These are phyloP conservation scores for Drosophila ironensis DNA, from an alignment of 1,140 invertebrate genomes.

Conservation along the genomic window DNA sequence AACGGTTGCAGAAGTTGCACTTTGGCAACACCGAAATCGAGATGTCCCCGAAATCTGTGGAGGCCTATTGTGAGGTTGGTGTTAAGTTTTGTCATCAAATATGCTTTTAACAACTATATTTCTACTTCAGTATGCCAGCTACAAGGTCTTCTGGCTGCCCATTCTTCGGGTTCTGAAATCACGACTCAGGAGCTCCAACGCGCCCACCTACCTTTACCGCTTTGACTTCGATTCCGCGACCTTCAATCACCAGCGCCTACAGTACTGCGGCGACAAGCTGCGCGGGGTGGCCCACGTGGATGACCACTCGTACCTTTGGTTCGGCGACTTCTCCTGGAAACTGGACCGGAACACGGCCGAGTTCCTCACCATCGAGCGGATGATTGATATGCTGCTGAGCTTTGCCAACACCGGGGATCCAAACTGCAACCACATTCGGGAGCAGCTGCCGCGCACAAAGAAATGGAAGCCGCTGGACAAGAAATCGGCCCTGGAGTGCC, in stretches of 20 bases:
- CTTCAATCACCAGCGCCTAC: conserved; percentile 69
- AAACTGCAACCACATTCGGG: conserved; percentile 45
- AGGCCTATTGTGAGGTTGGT: conserved; percentile 63
- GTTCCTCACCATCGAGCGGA: conserved; percentile 81
- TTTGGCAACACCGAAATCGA: conserved; percentile 44
- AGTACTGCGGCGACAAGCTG: conserved; percentile 64
- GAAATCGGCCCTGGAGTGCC: conserved; percentile 59
- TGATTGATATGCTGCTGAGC: conserved; percentile 82
- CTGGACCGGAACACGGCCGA: conserved; percentile 69
- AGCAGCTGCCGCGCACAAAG: conserved; percentile 30
- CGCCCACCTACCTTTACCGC: conserved; percentile 82
- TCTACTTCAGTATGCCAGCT: conserved; percentile 65
- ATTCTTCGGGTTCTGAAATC: conserved; percentile 64
- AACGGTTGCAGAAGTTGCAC: conserved; percentile 46
- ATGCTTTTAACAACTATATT: background rate
- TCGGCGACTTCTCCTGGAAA: conserved; percentile 81
- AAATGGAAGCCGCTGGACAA: conserved; percentile 50
- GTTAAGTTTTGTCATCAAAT: background rate
- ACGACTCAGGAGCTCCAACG: conserved; percentile 28
- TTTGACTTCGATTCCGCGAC: conserved; percentile 80
- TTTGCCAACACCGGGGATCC: conserved; percentile 81
- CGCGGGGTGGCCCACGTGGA: conserved; percentile 85
- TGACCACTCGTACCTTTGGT: conserved; percentile 86
- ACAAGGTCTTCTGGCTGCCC: conserved; percentile 81
- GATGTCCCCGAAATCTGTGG: conserved; percentile 32